Evolutionary conservation across 2,888 invertebrate species (phyloP).

Genomic region (Gari tellinella): DNA sequence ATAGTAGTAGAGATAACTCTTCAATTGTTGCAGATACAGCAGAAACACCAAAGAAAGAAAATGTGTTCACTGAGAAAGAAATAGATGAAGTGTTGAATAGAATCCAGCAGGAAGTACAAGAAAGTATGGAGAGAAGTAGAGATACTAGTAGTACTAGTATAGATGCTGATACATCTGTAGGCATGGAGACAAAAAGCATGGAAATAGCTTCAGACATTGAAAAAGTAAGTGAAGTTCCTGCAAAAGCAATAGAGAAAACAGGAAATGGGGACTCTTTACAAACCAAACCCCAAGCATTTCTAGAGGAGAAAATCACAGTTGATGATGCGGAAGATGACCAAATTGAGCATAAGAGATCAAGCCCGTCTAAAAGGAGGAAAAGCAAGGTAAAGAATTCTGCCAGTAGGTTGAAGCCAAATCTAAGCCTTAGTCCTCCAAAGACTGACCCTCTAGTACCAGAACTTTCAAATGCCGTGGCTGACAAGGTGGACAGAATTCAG

Average conservation of each 20-base stretch:
- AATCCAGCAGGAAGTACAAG: no score
- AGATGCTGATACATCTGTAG: constrained; percentile 3
- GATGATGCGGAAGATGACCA: constrained; percentile 4
- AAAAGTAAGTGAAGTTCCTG: no score
- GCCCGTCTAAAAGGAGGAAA: constrained; percentile 30
- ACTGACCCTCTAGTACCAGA: constrained; percentile 51
- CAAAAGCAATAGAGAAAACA: no score
- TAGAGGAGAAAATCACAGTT: constrained; percentile 12
- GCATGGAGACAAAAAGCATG: no score
- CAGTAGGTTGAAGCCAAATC: constrained; percentile 58
- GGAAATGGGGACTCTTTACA: no score
- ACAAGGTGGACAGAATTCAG: constrained; percentile 51
- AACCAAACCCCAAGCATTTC: neutral
- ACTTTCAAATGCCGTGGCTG: constrained; percentile 63
- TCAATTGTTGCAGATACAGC: no score
- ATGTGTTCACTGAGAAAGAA: no score
- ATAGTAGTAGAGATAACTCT: no score
- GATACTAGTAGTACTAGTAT: constrained; percentile 3
- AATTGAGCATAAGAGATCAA: constrained; percentile 4
- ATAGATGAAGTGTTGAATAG: no score
- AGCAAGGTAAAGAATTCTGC: constrained; percentile 9
- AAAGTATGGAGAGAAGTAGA: no score
- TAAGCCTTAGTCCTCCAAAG: constrained; percentile 55
- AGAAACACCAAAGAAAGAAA: no score
- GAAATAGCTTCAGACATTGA: no score